A percentile compares a stretch with the other conserved stretches of the same genome.
These are phyloP conservation scores for Petrocephalus sullivani DNA, from an alignment of 2,797 vertebrate genomes.

Conservation along the genomic window DNA sequence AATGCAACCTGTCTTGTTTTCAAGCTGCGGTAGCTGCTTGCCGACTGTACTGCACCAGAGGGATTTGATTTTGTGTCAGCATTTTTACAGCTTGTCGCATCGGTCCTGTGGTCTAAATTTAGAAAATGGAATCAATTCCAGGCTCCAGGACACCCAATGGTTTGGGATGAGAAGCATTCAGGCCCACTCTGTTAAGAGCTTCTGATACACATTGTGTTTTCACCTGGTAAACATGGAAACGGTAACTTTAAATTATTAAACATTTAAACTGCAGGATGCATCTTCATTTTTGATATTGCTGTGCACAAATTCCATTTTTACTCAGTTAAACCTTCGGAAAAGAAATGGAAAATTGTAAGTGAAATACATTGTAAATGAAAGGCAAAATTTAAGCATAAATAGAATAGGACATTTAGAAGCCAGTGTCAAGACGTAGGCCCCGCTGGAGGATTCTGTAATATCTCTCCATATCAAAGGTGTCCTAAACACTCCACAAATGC, in stretches of 20 bases:
- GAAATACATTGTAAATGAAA: background rate
- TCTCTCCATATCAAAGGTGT: background rate
- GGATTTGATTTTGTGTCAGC: constrained; percentile 6
- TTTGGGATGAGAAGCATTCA: background rate
- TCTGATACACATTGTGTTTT: background rate
- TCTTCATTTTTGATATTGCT: background rate
- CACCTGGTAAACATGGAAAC: background rate
- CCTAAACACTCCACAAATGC: background rate
- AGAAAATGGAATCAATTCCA: constrained; percentile 3
- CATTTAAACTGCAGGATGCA: background rate
- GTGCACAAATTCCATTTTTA: background rate
- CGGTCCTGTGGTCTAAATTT: background rate
- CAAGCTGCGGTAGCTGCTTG: background rate
- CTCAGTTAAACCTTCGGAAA: background rate
- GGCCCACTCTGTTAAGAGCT: background rate
- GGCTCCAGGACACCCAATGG: background rate
- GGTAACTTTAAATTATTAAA: background rate
- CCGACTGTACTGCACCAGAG: background rate
- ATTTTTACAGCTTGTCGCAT: constrained; percentile 7
- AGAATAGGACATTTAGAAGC: background rate
- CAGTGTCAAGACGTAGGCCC: background rate
- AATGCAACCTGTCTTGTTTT: background rate
- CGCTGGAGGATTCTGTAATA: background rate
- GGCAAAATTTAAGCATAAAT: background rate
- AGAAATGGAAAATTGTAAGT: background rate